Evolutionary conservation across 2,113 vertebrate species (phyloP).

Genomic region (Saccopteryx bilineata): DNA sequence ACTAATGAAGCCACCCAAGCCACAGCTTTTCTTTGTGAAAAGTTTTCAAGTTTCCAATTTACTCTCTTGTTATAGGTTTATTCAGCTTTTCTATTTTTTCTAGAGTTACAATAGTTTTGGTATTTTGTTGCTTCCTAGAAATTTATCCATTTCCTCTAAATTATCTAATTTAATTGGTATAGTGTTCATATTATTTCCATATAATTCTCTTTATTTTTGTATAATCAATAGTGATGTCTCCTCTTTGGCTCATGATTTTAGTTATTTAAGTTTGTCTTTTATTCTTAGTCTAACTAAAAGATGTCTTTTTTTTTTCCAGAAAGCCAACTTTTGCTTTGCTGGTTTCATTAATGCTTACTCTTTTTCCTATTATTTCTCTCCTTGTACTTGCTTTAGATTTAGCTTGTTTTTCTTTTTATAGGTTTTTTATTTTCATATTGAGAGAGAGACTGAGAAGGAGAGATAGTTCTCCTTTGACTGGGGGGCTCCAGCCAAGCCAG

Average conservation of each 20-base stretch:
- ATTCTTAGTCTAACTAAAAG: background rate
- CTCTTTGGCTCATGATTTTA: background rate
- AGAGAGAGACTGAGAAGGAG: too few relatives aligned
- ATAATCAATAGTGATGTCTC: background rate
- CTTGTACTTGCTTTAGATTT: background rate
- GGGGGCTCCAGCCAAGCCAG: too few relatives aligned
- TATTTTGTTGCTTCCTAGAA: background rate
- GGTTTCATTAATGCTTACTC: background rate
- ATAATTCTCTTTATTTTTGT: background rate
- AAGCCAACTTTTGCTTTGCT: background rate
- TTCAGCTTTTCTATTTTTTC: background rate
- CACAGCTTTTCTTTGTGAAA: background rate
- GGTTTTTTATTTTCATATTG: background rate
- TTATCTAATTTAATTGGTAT: too few relatives aligned
- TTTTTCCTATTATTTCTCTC: background rate
- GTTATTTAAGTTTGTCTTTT: background rate
- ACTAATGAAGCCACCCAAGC: background rate
- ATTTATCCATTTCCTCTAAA: background rate
- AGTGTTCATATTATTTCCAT: background rate
- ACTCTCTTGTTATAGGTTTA: background rate
- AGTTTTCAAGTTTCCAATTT: background rate
- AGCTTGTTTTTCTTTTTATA: too few relatives aligned
- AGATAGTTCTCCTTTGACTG: too few relatives aligned
- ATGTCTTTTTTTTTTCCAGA: background rate
- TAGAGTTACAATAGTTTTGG: slow-evolving; percentile 1